phyloP scores from a whole-genome alignment of 2,888 invertebrate genomes.

The Heliconius sara region DNA sequence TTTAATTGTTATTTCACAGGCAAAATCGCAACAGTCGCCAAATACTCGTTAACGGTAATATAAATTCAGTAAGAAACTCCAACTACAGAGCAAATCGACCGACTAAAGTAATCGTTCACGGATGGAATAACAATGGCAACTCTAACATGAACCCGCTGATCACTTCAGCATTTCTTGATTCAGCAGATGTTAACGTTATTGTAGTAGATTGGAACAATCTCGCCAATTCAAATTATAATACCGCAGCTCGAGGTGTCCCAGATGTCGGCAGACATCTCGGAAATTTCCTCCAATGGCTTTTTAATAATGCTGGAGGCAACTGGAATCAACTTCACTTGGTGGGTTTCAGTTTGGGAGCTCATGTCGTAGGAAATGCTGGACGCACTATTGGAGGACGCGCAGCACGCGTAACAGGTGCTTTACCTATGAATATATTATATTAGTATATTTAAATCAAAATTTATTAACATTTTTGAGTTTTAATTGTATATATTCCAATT shows the following conservation, averaged over 20 bases:
- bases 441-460: too few relatives aligned
- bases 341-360: constrained; percentile 75
- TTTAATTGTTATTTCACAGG: constrained; percentile 50
- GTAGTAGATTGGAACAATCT: constrained; percentile 66
- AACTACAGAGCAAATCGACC: constrained; percentile 55
- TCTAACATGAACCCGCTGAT: constrained; percentile 54
- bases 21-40: constrained; percentile 54
- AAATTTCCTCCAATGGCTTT: constrained; percentile 67
- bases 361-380: constrained; percentile 69
- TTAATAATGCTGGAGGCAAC: constrained; percentile 63
- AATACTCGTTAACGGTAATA: constrained; percentile 55
- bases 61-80: constrained; percentile 55
- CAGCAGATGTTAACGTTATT: constrained; percentile 61
- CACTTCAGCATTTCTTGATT: constrained; percentile 57
- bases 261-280: constrained; percentile 63
- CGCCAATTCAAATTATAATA: constrained; percentile 57
- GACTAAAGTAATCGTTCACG: constrained; percentile 59
- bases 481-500: too few relatives aligned
- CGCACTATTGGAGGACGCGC: constrained; percentile 57
- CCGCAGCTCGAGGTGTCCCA: constrained; percentile 59
- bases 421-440: too few relatives aligned
- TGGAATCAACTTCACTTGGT: constrained; percentile 70
- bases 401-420: constrained; percentile 55
- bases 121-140: constrained; percentile 60
- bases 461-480: too few relatives aligned